phyloP scores from a whole-genome alignment of 35 echinoderm and acorn worm genomes.

The Chiridota heheva region DNA sequence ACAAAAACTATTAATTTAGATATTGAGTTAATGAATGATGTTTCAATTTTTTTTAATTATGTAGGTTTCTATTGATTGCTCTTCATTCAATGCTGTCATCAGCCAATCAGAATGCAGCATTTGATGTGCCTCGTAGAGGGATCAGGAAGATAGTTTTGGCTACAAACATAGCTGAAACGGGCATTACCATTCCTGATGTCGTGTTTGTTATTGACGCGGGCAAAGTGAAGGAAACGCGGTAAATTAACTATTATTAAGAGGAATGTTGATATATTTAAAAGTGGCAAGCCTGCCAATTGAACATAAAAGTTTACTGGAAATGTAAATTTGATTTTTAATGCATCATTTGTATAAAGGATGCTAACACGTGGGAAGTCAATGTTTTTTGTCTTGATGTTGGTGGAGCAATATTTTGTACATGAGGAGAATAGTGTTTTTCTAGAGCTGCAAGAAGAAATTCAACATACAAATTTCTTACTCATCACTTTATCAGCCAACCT shows the following conservation, averaged over 20 bases:
- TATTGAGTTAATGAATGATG: not conserved
- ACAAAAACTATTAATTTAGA: too few relatives aligned
- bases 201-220: slow-evolving; percentile 97
- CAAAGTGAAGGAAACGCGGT: slow-evolving; percentile 95
- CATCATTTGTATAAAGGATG: too few relatives aligned
- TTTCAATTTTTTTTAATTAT: not conserved
- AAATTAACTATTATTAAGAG: not conserved
- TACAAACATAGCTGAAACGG: slow-evolving; percentile 96
- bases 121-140: slow-evolving; percentile 64
- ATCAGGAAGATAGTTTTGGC: slow-evolving; percentile 89
- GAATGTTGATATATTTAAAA: not conserved
- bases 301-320: not conserved
- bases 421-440: too few relatives aligned
- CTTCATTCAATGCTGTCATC: slow-evolving; percentile 92
- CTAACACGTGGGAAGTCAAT: too few relatives aligned
- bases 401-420: too few relatives aligned
- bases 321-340: too few relatives aligned
- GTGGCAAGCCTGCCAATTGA: not conserved
- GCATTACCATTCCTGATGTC: slow-evolving; percentile 90
- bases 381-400: too few relatives aligned
- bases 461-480: too few relatives aligned
- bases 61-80: slow-evolving; percentile 71
- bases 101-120: slow-evolving; percentile 82
- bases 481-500: too few relatives aligned
- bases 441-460: too few relatives aligned